Evolutionary conservation across 2,797 vertebrate genomes (phyloP), one percentile per base, ranked within the genome.

Genomic region (Rhyacichthys aspro): DNA sequence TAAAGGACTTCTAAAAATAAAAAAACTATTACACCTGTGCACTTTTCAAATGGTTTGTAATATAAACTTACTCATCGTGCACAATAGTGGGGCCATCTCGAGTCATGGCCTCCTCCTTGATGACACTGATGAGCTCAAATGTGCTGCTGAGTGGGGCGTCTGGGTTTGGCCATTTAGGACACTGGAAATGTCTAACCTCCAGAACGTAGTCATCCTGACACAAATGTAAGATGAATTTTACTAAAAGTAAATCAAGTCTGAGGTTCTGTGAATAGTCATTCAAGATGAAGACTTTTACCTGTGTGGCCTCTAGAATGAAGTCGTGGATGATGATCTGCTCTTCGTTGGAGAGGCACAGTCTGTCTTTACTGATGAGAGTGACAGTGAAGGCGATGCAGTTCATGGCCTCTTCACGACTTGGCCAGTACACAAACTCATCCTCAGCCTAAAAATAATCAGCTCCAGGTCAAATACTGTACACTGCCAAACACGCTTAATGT

Each of bases 351-450:
- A 99, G 96, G 89, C 97, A 98, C 87, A 99, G 93, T 86, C 95
- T 94, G 93, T 99, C 97, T 90, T 96, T 98, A 90, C 95, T 99
- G 91, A 99, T 98, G 82, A 99, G 96, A 52, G 98, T 99, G 90
- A 99, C 98, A 8, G 97, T 99, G 87, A 99, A 99, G 82, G 96
- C 94, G 79, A 98, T 94, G 85, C 97, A 99, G 91, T 98, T 99
- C 96, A 99, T 98, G 88, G 97, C 94, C 91, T 98, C 96, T 73
- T 98, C 98, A 1, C 98, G 94, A 87, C 97, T 98, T 12, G 98
- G 97, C 98, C 98, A 99, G 87, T 99, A 99, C 53, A 98, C 98
- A 94, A 97, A 99, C 83, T 99, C 97, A 83, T 98, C 98, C 89
- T 99, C 97, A 32, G 97, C 96, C 98, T 99, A 84, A 34, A 32